Base-by-base conservation (phyloP, 2,113 vertebrate species). In the Nesospiza acunhae region DNA sequence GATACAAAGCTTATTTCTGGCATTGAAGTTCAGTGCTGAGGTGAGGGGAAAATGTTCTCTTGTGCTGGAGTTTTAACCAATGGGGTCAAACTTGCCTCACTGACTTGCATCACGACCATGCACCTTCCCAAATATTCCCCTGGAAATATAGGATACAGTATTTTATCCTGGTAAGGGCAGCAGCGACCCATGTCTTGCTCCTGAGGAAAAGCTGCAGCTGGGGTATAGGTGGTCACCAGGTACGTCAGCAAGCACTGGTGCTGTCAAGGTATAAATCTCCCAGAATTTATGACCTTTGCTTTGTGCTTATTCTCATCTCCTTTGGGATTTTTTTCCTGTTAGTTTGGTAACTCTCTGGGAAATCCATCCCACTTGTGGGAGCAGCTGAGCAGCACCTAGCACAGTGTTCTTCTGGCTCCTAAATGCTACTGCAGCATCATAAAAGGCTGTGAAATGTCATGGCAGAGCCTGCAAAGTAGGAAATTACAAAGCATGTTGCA, bases 91-190 rank as follows among this genome's bases (percentile, higher is more conserved):
- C 11, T 22, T 11, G 8, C 24, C 11, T 69, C 64, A 42, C 46
- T 28, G 59, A 37, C 30, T 67, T 55, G 64, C 1, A 0, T 77
- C 64, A 92, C 0, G 0, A 23, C 63, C 0, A 0, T 42, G 47
- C 33, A 10, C 33, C 37, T 92, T 62, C 59, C 75, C 42, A 76
- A 77, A 46, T 10, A 16, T 53, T 88, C 37, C 59, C 53, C 50
- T 62, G 50, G 59, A 75, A 83, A 19, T 17, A 15, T 0, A 46
- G 28, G 46, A 31, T 69, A 1, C 7, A 58, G 37, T 42, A 7
- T 12, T 74, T 16, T 83, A 35, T 80, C 30, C 55, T 74, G 41
- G 3, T 39, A 33, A 67, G 58, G 82, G n/a, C 44, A 79, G 10
- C 42, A 72, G 63, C 44, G 90, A 82, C n/a, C 41, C 3, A 0